Percentiles rank a stretch among this genome's conserved stretches.
Conservation (phyloP, 2,113 vertebrate genomes). For the Dryoscopus gambensis region DNA sequence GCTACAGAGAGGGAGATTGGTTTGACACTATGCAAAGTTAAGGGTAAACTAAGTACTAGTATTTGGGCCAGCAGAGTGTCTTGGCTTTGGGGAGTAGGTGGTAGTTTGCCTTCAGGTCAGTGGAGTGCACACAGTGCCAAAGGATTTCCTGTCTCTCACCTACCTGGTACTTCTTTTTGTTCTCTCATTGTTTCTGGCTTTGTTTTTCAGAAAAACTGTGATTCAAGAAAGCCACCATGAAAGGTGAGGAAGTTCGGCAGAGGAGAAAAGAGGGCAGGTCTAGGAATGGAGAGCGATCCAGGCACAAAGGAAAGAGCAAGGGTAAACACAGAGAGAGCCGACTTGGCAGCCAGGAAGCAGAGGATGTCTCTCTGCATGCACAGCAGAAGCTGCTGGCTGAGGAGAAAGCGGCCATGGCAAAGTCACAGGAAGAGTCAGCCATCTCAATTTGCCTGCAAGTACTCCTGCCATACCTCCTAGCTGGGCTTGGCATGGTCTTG, state of each 20-base stretch:
- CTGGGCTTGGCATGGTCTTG: conserved; percentile 85
- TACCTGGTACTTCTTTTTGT: neutral
- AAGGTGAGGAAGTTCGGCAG: conserved; percentile 78
- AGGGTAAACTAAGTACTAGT: neutral
- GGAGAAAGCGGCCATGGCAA: conserved; percentile 64
- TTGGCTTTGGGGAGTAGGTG: neutral
- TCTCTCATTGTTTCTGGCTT: neutral
- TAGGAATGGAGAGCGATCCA: conserved; percentile 70
- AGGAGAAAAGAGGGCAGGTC: conserved; percentile 79
- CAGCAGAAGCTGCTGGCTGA: conserved; percentile 67
- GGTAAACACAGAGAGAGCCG: conserved; percentile 62
- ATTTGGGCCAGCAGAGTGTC: neutral
- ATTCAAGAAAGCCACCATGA: conserved; percentile 70
- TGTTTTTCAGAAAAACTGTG: conserved; percentile 16
- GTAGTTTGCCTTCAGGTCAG: neutral
- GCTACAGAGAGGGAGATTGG: neutral
- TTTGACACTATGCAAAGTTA: neutral
- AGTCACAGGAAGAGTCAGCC: conserved; percentile 75
- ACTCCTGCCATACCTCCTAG: conserved; percentile 78
- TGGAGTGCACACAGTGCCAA: neutral
- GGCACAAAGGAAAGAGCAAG: conserved; percentile 68
- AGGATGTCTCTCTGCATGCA: conserved; percentile 42
- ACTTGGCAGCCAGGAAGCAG: conserved; percentile 48
- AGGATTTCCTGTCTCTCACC: neutral
- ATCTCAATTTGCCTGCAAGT: conserved; percentile 79